Evolutionary conservation across 2,888 invertebrate species (phyloP).

Genomic region (Hyles lineata): DNA sequence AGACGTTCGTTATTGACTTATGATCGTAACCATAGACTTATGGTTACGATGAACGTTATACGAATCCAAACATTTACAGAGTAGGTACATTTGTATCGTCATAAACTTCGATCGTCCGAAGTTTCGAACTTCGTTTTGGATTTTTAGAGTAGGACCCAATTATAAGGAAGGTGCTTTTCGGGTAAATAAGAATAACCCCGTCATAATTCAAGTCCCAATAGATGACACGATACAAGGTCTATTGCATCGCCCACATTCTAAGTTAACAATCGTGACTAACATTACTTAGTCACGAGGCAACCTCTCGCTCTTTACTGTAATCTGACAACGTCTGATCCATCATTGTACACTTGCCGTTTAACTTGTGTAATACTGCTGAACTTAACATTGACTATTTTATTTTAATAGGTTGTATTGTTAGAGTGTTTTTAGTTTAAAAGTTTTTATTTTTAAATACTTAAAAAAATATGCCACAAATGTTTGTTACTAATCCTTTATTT

Average conservation of each 20-base stretch:
- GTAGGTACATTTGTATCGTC: no score
- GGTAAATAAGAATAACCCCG: not conserved
- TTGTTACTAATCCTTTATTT: no score
- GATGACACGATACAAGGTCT: not conserved
- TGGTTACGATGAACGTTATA: no score
- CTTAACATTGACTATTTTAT: not conserved
- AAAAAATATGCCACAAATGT: no score
- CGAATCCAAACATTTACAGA: no score
- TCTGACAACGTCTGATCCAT: conserved; percentile 41
- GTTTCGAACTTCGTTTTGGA: no score
- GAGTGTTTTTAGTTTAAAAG: not conserved
- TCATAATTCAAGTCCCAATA: not conserved
- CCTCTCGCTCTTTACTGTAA: conserved; percentile 66
- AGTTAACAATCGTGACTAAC: conserved; percentile 63
- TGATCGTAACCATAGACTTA: no score
- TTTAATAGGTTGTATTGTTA: not conserved
- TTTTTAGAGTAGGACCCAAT: no score
- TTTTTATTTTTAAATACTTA: not conserved
- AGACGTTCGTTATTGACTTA: no score
- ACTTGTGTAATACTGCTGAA: not conserved
- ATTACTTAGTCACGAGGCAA: conserved; percentile 72
- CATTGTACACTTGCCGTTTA: conserved; percentile 2
- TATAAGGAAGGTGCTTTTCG: no score
- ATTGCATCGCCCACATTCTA: conserved; percentile 35
- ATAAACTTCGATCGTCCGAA: no score